A percentile compares a stretch with the other conserved stretches of the same genome.
phyloP scores from a whole-genome alignment of 2,113 vertebrate genomes.

The Caloenas nicobarica region DNA sequence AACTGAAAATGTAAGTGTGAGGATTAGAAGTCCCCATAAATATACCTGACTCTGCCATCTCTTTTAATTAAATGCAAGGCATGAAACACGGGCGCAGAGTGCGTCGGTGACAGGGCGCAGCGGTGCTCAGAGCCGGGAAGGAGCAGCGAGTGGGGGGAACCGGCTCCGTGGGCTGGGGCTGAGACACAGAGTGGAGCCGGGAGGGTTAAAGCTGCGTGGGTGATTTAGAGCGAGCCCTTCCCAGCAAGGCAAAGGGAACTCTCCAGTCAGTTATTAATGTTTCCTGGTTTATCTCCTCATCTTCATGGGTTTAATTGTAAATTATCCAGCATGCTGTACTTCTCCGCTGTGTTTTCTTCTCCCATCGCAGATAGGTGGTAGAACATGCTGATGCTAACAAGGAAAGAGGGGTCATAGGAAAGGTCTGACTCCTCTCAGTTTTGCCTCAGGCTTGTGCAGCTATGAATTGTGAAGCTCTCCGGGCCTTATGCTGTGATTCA shows the following conservation, averaged over 20 bases:
- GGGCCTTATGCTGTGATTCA: not conserved
- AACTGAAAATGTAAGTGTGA: constrained; percentile 16
- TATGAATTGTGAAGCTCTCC: not conserved
- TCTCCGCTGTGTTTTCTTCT: not conserved
- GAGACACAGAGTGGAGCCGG: not conserved
- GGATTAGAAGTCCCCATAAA: constrained; percentile 44
- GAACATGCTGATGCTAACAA: not conserved
- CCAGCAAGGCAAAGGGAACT: not conserved
- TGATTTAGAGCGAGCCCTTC: not conserved
- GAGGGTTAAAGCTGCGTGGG: not conserved
- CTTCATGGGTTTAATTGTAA: constrained; percentile 3
- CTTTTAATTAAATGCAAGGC: constrained; percentile 43
- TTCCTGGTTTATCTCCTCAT: not conserved
- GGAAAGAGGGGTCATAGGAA: not conserved
- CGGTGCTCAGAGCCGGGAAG: not conserved
- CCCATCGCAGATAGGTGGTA: not conserved
- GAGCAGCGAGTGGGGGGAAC: not conserved
- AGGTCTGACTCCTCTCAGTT: not conserved
- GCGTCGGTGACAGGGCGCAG: not conserved
- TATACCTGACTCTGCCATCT: constrained; percentile 48
- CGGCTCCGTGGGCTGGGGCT: not conserved
- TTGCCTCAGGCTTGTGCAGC: not conserved
- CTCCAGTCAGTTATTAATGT: not conserved
- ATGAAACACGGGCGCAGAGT: constrained; percentile 1
- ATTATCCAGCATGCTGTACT: not conserved